These are phyloP conservation scores for Cephus pulcher DNA, from an alignment of 2,888 invertebrate species.

Conservation along the genomic window DNA sequence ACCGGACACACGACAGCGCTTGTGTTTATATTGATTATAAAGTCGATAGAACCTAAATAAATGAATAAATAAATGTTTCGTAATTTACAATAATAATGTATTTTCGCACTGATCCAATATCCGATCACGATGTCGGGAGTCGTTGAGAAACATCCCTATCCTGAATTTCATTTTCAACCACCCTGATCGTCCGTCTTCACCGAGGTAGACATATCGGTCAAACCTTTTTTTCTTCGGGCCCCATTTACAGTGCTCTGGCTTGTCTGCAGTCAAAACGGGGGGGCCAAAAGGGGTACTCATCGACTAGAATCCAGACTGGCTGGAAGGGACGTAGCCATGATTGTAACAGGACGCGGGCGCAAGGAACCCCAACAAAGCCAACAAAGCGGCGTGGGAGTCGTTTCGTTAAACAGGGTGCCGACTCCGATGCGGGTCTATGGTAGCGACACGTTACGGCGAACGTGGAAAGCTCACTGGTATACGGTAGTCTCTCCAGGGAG, in stretches of 20 bases:
- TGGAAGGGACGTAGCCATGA: slow-evolving; percentile 26
- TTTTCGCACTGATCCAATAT: slow-evolving; percentile 1
- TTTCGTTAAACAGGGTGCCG: neutral
- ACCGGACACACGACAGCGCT: slow-evolving; percentile 55
- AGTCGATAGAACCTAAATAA: slow-evolving; percentile 55
- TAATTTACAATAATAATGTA: slow-evolving; percentile 40
- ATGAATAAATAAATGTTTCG: slow-evolving; percentile 56
- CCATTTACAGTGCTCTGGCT: neutral
- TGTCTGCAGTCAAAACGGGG: neutral
- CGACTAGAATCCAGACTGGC: neutral
- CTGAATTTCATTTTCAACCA: neutral
- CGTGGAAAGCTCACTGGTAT: neutral
- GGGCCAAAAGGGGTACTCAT: neutral
- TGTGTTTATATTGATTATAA: slow-evolving; percentile 61
- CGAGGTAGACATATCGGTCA: neutral
- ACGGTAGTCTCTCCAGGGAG: neutral
- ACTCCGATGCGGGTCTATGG: slow-evolving; percentile 5
- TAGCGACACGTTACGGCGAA: neutral
- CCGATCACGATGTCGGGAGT: neutral
- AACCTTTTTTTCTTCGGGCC: neutral
- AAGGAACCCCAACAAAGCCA: slow-evolving; percentile 32
- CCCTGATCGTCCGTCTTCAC: neutral
- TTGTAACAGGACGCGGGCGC: slow-evolving; percentile 32
- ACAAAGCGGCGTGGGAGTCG: slow-evolving; percentile 14
- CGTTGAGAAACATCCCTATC: neutral